phyloP scores from a whole-genome alignment of 2,797 vertebrate genomes.

The Sarcoramphus papa region DNA sequence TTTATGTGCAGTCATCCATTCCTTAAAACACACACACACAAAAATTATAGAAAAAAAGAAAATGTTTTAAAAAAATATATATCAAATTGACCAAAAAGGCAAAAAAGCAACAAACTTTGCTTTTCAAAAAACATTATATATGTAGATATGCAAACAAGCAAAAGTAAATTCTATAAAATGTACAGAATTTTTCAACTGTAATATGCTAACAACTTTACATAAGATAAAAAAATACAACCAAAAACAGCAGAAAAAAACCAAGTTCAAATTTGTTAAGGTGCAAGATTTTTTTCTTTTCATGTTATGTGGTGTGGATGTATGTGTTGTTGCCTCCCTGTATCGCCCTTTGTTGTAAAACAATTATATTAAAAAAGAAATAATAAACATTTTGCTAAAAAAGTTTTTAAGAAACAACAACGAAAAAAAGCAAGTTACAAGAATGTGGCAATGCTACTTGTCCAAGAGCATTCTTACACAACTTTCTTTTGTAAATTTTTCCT shows the following conservation, averaged over 20 bases:
- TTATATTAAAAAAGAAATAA: conserved; percentile 72
- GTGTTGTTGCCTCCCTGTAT: conserved; percentile 95
- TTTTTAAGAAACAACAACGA: conserved; percentile 83
- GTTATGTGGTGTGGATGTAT: conserved; percentile 99
- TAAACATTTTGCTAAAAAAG: conserved; percentile 76
- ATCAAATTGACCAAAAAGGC: conserved; percentile 70
- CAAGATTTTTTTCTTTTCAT: conserved; percentile 93
- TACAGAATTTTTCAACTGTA: conserved; percentile 78
- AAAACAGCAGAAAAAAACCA: conserved; percentile 52
- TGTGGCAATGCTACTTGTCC: conserved; percentile 90
- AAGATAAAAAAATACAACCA: conserved; percentile 72
- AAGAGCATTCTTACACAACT: conserved; percentile 99
- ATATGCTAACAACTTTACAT: conserved; percentile 65
- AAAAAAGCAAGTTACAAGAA: conserved; percentile 87
- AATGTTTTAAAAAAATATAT: conserved; percentile 68
- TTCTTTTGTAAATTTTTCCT: conserved; percentile 99
- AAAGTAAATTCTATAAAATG: conserved; percentile 72
- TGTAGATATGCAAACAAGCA: conserved; percentile 80
- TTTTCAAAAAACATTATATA: conserved; percentile 48
- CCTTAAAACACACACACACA: conserved; percentile 78
- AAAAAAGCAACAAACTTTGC: conserved; percentile 67
- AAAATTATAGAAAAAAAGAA: conserved; percentile 75
- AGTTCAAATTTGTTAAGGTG: conserved; percentile 74
- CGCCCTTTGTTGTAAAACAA: conserved; percentile 82
- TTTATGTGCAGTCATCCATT: conserved; percentile 90